Base-by-base conservation (phyloP, 2,797 vertebrate genomes). In the Hephaestus fuliginosus region DNA sequence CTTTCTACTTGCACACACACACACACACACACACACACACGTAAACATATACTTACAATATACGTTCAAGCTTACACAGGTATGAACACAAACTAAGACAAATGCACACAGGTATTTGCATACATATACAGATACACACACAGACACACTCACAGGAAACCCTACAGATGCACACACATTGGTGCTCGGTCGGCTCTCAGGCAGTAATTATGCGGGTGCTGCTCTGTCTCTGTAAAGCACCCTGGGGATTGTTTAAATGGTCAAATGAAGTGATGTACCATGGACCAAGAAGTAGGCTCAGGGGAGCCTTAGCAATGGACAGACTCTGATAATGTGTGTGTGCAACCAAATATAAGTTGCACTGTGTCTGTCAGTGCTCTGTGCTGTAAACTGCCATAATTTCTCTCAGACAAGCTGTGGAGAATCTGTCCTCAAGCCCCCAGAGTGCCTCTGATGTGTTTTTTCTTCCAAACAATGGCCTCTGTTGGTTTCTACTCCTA, bases 241-340 rank as follows among this genome's bases (percentile, higher is more conserved):
- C 36, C 64, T 77, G 76, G 84, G 83, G 68, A 87, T 80, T 86
- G 82, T 91, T 88, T 88, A 88, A 89, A 87, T 82, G 78, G 83
- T 87, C 81, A 86, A 86, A 89, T 88, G 33, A 90, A 90, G 76
- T 86, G 84, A 85, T 90, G 80, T 81, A 84, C 56, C 49, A 43
- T 12, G 4, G 76, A 78, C 51, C 65, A 75, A 65, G 67, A 72
- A 79, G 67, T 51, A 71, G 63, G 64, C 80, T 78, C 86, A 61
- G 73, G 74, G 88, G 83, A 84, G 62, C 36, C 22, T 39, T 20
- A 33, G 56, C 25, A 76, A 60, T 41, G 57, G 77, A 76, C 72
- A 70, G 10, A 53, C 61, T 75, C 44, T 69, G 53, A 74, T 76
- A 39, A 67, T 63, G 36, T 55, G 62, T 64, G 66, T 14, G 39